Evolutionary conservation across 2,888 invertebrate genomes (phyloP).

Genomic region (Erannis defoliaria): DNA sequence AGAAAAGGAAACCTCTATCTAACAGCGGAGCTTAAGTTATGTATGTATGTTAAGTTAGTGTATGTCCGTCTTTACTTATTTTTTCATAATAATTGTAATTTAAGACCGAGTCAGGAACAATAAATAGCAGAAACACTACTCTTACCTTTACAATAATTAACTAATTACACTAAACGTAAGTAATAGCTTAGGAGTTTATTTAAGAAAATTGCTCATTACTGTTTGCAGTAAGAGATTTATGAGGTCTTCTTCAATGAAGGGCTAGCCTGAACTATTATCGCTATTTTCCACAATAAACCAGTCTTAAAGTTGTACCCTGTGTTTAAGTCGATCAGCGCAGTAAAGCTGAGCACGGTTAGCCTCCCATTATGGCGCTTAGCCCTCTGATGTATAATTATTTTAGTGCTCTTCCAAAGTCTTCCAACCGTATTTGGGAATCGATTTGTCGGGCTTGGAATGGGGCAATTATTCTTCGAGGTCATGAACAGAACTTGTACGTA

Average conservation of each 20-base stretch:
- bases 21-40: too few relatives aligned
- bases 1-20: too few relatives aligned
- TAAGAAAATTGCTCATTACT: slow-evolving; percentile 9
- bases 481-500: background rate
- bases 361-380: slow-evolving; percentile 36
- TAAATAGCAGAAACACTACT: background rate
- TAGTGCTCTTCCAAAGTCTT: slow-evolving; percentile 29
- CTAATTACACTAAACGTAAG: slow-evolving; percentile 3
- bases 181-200: slow-evolving; percentile 3
- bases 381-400: slow-evolving; percentile 38
- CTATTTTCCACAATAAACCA: slow-evolving; percentile 36
- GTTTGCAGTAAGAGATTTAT: slow-evolving; percentile 6
- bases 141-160: background rate
- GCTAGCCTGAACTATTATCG: slow-evolving; percentile 21
- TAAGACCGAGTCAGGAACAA: too few relatives aligned
- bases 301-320: slow-evolving; percentile 38
- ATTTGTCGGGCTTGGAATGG: slow-evolving; percentile 26
- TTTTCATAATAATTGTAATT: too few relatives aligned
- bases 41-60: too few relatives aligned
- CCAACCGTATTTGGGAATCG: slow-evolving; percentile 40
- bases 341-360: slow-evolving; percentile 33
- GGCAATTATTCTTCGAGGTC: background rate
- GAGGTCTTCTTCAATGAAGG: slow-evolving; percentile 2
- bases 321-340: slow-evolving; percentile 38
- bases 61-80: too few relatives aligned